Evolutionary conservation across 2,888 invertebrate genomes (phyloP), one percentile per base, ranked within the genome.

Genomic region (Cotesia congregata): DNA sequence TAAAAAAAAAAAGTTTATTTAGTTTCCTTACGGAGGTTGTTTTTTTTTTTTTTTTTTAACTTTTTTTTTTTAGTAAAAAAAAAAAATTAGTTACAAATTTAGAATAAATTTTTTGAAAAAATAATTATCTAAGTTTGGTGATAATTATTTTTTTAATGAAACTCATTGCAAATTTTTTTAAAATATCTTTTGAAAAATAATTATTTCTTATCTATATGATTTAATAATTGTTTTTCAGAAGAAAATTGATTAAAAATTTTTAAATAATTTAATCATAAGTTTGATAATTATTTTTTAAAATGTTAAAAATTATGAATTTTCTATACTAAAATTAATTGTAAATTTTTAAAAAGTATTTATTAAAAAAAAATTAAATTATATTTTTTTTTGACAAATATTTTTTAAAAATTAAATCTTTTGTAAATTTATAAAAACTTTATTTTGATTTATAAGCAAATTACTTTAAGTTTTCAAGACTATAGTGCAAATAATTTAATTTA

Each of bases 81-180:
- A 50, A 41, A 50, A 50, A 50, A 50, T 50, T 50, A 9, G 4
- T 12, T 4, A 50, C 50, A 50, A 50, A 12, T 50, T 50, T 50
- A 30, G 30, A 30, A 30, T 30, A 30, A 30, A 30, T 30, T 30
- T 30, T 30, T 30, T 30, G 30, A 30, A 30, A 30, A 30, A 30
- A 30, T 30, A 30, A 30, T 30, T 30, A 30, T 30, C 30, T 30
- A 30, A 30, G 30, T 30, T 30, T 30, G 30, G 30, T 30, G 30
- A 30, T 30, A 30, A 30, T 40, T 39, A 7, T 68, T 64, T 64
- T 15, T 64, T 1, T 15, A 38, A 67, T 30, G 67, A 38, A 67
- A 30, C 38, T 67, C 15, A 67, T 67, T 67, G 30, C 67, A 39
- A 9, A 30, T 67, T n/a, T 67, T 67, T 40, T 67, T 67, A 30